A percentile compares a stretch with the other conserved stretches of the same genome.
These are phyloP conservation scores for Anhinga rufa DNA, from an alignment of 2,113 vertebrate species.

Conservation along the genomic window DNA sequence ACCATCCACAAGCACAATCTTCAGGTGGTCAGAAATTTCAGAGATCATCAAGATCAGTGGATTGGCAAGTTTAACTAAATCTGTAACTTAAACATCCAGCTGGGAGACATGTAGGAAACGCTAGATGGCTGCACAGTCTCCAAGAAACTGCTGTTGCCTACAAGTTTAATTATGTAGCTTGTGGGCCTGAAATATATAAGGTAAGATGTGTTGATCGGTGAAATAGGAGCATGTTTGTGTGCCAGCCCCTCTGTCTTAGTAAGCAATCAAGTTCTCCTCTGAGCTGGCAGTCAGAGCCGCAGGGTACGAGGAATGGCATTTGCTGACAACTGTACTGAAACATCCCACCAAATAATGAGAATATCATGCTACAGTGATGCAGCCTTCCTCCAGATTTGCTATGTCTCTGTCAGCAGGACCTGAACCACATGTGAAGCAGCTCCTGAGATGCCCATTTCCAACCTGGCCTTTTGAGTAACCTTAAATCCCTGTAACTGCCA, in stretches of 20 bases:
- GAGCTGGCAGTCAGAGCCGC: background rate
- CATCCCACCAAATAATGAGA: background rate
- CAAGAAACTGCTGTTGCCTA: background rate
- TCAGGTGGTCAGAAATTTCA: background rate
- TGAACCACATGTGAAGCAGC: background rate
- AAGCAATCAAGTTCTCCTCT: background rate
- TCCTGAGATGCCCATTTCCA: background rate
- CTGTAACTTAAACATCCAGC: background rate
- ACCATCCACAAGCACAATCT: background rate
- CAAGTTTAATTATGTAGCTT: background rate
- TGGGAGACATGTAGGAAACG: background rate
- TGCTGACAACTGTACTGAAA: background rate
- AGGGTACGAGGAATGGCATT: background rate
- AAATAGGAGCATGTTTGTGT: background rate
- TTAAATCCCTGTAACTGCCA: background rate
- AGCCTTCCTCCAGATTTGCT: background rate
- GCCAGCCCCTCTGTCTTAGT: background rate
- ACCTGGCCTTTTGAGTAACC: background rate
- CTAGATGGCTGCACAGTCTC: slow-evolving; percentile 31
- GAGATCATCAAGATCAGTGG: background rate
- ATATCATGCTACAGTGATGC: background rate
- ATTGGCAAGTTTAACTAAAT: background rate
- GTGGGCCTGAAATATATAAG: background rate
- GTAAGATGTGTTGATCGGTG: background rate
- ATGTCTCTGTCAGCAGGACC: background rate